phyloP scores from a whole-genome alignment of 1,140 invertebrate genomes.

The Cotesia vestalis region DNA sequence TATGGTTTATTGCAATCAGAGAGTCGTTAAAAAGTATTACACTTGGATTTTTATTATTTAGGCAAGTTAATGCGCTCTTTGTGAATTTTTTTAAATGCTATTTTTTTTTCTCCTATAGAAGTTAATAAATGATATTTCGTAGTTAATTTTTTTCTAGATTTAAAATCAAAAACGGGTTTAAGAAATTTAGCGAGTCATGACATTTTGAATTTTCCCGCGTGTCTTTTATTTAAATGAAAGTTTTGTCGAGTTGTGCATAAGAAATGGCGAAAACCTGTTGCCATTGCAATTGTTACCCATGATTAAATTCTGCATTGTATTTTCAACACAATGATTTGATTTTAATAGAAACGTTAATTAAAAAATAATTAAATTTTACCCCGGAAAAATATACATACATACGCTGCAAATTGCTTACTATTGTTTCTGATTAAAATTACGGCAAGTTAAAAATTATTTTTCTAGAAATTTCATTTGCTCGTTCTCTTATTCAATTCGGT shows the following conservation, averaged over 20 bases:
- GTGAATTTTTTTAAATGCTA: background rate
- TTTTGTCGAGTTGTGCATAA: background rate
- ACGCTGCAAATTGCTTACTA: too few species aligned
- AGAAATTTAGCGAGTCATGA: background rate
- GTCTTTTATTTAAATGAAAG: background rate
- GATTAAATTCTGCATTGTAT: background rate
- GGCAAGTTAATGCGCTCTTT: background rate
- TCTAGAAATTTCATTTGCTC: background rate
- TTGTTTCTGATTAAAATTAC: background rate
- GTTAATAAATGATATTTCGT: background rate
- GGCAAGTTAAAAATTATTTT: background rate
- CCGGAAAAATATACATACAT: too few species aligned
- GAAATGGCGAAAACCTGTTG: background rate
- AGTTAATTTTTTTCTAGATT: background rate
- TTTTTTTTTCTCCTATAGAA: background rate
- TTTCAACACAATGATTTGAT: too few species aligned
- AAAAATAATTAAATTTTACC: too few species aligned
- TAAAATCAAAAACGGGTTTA: background rate
- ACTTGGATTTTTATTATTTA: background rate
- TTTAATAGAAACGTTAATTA: too few species aligned
- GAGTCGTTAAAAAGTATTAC: too few species aligned
- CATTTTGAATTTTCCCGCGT: slow-evolving; percentile 28
- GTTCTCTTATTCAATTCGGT: slow-evolving; percentile 8
- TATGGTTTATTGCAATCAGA: too few species aligned
- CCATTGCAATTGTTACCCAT: background rate